A percentile compares a stretch with the other conserved stretches of the same genome.
These are phyloP conservation scores for Nebria salina DNA, from an alignment of 2,888 invertebrate genomes.

Conservation along the genomic window DNA sequence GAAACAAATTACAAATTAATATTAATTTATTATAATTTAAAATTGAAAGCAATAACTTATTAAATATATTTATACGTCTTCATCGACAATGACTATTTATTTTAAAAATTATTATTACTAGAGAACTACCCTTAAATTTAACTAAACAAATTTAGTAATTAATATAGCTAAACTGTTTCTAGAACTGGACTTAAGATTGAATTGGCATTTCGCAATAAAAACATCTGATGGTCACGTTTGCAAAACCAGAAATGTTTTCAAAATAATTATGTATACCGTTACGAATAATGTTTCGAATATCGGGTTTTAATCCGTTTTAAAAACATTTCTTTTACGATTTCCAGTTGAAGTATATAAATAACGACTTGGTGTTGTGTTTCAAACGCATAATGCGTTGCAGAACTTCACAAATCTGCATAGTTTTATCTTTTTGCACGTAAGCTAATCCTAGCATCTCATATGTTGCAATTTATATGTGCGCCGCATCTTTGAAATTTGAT, in stretches of 20 bases:
- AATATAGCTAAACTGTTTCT: no score
- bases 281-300: not conserved
- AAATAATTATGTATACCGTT: not conserved
- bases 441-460: not conserved
- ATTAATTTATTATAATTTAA: not conserved
- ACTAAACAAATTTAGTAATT: no score
- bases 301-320: not conserved
- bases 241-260: not conserved
- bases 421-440: not conserved
- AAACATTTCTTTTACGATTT: not conserved
- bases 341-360: not conserved
- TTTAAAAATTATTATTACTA: no score
- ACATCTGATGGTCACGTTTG: not conserved
- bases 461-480: not conserved
- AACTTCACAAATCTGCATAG: not conserved
- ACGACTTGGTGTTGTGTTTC: not conserved
- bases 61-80: not conserved
- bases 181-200: no score
- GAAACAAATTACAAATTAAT: not conserved
- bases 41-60: not conserved
- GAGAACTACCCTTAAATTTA: no score
- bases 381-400: conserved; percentile 1
- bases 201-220: not conserved
- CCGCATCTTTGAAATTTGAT: not conserved
- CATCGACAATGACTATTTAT: no score